Evolutionary conservation across 2,888 invertebrate genomes (phyloP), one percentile per base, ranked within the genome.

Genomic region (Luperina testacea): DNA sequence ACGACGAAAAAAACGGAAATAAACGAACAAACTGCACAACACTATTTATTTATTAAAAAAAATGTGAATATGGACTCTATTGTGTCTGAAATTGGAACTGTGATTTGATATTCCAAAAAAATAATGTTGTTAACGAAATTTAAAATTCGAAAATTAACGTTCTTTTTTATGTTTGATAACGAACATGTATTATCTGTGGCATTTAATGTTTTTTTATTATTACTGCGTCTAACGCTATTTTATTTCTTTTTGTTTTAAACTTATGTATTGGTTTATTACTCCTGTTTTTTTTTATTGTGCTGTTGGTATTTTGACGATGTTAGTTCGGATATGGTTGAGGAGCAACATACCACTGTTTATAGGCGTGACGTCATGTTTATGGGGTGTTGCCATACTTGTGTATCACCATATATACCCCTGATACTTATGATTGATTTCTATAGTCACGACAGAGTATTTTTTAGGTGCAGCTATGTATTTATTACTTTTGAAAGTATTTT

Each of bases 321-420:
- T 94, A 97, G 97, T 97, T 97, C 97, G 97, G 90, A 92, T 90
- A 81, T 96, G 97, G 96, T 97, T 97, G 95, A 96, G 97, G 94
- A 97, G 97, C 92, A 97, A 97, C 92, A 95, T 98, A 97, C 98
- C 98, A 92, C 97, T 98, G 96, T 98, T 98, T 97, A 98, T 98
- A 97, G 98, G 99, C 96, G 98, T 98, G 95, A 98, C 98, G 94
- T 98, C 98, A 94, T 98, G 98, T 97, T 97, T 99, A 96, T 98
- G 98, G 98, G 98, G 98, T 95, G 95, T 97, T 67, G 96, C 96
- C n/a, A 94, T 97, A 80, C 93, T 97, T 75, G 94, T 96, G 6
- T 97, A 96, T 82, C 96, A 96, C 90, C 95, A 96, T 78, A 90
- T 96, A 81, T 95, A 95, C 87, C 93, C 94, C 84, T 95, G 93